A percentile compares a stretch with the other conserved stretches of the same genome.
These are phyloP conservation scores for Ascaphus truei DNA, from an alignment of 2,113 vertebrate genomes.

Conservation along the genomic window DNA sequence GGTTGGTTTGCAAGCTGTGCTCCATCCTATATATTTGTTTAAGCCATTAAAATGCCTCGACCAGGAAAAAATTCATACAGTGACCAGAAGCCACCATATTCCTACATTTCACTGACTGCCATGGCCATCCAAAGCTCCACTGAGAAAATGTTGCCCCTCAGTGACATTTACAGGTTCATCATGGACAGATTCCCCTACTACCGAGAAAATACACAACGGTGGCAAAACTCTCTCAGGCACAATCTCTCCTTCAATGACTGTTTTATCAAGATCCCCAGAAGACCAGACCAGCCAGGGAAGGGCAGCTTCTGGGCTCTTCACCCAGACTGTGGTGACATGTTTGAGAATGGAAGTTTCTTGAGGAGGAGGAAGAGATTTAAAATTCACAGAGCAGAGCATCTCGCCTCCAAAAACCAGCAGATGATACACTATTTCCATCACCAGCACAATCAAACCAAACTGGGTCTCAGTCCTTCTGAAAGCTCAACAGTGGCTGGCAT, in stretches of 20 bases:
- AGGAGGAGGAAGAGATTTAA: conserved; percentile 88
- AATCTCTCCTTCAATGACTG: conserved; percentile 92
- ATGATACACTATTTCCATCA: conserved; percentile 84
- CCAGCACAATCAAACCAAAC: conserved; percentile 71
- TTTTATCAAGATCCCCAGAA: conserved; percentile 88
- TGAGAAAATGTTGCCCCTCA: conserved; percentile 91
- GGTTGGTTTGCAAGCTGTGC: too few relatives aligned
- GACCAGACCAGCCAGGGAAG: conserved; percentile 87
- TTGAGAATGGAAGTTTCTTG: conserved; percentile 88
- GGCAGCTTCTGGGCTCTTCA: conserved; percentile 92
- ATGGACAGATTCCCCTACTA: conserved; percentile 92
- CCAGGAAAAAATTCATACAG: conserved; percentile 96
- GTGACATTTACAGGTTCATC: conserved; percentile 93
- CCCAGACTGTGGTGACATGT: conserved; percentile 91
- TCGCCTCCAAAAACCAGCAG: conserved; percentile 71
- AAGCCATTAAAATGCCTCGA: conserved; percentile 71
- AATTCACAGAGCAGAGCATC: conserved; percentile 76
- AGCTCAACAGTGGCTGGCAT: conserved; percentile 62
- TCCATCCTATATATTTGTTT: too few relatives aligned
- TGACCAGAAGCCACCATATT: conserved; percentile 94
- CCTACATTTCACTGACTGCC: conserved; percentile 92
- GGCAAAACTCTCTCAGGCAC: conserved; percentile 89
- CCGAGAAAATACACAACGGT: conserved; percentile 89
- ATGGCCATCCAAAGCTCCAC: conserved; percentile 94
- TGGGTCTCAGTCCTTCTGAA: conserved; percentile 58